Evolutionary conservation across 1,140 invertebrate genomes (phyloP), one percentile per base, ranked within the genome.

Genomic region (Aphelenchoides avenae): DNA sequence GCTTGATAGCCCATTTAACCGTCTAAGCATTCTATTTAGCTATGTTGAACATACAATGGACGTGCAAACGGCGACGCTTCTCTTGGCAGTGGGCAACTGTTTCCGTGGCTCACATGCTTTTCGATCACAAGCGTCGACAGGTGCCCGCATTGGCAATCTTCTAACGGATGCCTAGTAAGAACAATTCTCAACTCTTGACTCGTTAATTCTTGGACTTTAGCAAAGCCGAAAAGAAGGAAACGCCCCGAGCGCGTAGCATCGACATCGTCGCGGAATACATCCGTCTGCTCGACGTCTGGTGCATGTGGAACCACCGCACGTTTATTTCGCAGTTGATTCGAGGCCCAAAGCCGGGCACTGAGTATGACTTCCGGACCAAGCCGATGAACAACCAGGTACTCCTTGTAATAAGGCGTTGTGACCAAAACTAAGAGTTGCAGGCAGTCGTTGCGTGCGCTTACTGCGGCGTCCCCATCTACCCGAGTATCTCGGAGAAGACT

Each of bases 401-500:
- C 57, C 50, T 22, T 47, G 46, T 49, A 9, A 34, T 9, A 22
- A 15, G 5, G 1, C 48, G 15, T n/a, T 55, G 30, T 13, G 13
- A 13, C 13, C 15, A 29, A 18, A 13, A 1, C 20, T 34, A n/a
- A 22, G 13, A 9, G 34, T 30, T 70, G 42, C 6, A 65, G 63
- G 66, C 66, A 7, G 47, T 65, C 3, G 55, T 65, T 22, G 63
- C 63, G 3, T 65, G 63, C 37, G 64, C 52, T 26, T 65, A 62
- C 24, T 65, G 63, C 40, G 66, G 66, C 22, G 27, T 34, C 26
- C 63, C 63, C n/a, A 70, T 65, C 13, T 64, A 70, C 13, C 63
- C 63, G 3, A 46, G 39, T 15, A 60, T 65, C 6, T 37, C 34
- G 22, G 61, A 71, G 4, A 55, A 34, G 11, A 64, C 53, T 7